Evolutionary conservation across 2,797 vertebrate species (phyloP).

Genomic region (Anisognathus igniventris): DNA sequence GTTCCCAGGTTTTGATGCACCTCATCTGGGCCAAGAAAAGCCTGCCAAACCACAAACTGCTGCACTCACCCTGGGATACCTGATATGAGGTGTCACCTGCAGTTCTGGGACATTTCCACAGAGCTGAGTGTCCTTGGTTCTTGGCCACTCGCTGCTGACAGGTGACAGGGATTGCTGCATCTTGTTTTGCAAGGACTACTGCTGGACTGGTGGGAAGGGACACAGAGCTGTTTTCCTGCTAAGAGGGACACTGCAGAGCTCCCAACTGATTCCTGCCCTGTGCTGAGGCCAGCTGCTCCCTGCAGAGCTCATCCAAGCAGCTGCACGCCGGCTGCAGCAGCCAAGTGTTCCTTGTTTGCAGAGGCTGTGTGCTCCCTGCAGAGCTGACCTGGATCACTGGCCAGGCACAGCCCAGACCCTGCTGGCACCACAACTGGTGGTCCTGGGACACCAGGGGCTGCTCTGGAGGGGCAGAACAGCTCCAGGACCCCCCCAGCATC

Average conservation of each 20-base stretch:
- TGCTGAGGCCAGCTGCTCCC: not conserved
- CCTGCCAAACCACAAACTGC: not conserved
- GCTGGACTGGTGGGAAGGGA: not conserved
- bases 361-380: not conserved
- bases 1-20: not conserved
- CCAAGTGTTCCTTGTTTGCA: not conserved
- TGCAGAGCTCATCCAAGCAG: not conserved
- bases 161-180: not conserved
- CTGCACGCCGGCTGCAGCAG: not conserved
- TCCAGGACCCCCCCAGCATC: not conserved
- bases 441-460: not conserved
- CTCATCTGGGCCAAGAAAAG: not conserved
- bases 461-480: not conserved
- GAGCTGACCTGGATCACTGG: not conserved
- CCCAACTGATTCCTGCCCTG: not conserved
- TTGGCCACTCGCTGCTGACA: not conserved
- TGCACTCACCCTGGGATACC: not conserved
- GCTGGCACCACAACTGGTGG: fast-evolving
- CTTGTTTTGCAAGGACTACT: not conserved
- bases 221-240: not conserved
- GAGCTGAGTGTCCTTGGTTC: not conserved
- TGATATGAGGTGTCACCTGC: fast-evolving
- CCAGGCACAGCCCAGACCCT: not conserved
- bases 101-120: not conserved
- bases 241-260: not conserved